Evolutionary conservation across 2,113 vertebrate species (phyloP).

Genomic region (Peromyscus maniculatus): DNA sequence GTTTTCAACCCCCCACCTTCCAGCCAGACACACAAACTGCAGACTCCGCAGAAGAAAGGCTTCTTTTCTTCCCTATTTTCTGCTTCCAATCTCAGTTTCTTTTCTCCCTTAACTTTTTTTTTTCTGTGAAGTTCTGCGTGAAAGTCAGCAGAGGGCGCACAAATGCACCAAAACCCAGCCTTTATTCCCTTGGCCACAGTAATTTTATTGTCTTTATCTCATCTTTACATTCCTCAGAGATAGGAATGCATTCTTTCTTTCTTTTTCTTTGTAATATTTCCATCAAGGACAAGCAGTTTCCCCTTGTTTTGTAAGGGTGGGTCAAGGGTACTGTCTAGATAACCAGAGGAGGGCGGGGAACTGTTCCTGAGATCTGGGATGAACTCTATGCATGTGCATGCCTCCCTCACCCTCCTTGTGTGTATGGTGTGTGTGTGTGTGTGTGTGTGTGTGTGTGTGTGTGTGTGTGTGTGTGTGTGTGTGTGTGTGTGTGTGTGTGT

Average conservation of each 20-base stretch:
- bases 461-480: conserved; percentile 13
- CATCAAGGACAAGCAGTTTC: conserved; percentile 28
- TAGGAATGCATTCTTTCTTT: background rate
- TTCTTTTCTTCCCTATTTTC: conserved; percentile 1
- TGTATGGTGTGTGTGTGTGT: conserved; percentile 11
- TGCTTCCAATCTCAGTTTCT: background rate
- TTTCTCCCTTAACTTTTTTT: background rate
- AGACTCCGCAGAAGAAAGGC: background rate
- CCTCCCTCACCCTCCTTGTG: background rate
- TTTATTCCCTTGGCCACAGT: conserved; percentile 10
- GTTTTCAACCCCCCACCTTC: background rate
- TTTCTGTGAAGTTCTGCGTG: conserved; percentile 23
- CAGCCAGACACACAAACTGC: conserved; percentile 8
- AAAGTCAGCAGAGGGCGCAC: conserved; percentile 82
- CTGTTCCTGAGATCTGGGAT: conserved; percentile 18
- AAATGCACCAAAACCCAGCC: conserved; percentile 69
- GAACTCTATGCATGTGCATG: background rate
- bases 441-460: conserved; percentile 7
- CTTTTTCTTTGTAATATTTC: conserved; percentile 65
- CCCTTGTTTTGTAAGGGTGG: conserved; percentile 50
- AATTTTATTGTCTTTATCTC: conserved; percentile 57
- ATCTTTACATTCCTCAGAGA: conserved; percentile 63
- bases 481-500: conserved; percentile 25
- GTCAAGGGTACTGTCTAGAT: conserved; percentile 54
- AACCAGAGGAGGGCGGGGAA: conserved; percentile 18